Percentiles rank a stretch among this genome's conserved stretches.
These are phyloP conservation scores for Antennarius striatus DNA, from an alignment of 2,113 vertebrate species.

Conservation along the genomic window DNA sequence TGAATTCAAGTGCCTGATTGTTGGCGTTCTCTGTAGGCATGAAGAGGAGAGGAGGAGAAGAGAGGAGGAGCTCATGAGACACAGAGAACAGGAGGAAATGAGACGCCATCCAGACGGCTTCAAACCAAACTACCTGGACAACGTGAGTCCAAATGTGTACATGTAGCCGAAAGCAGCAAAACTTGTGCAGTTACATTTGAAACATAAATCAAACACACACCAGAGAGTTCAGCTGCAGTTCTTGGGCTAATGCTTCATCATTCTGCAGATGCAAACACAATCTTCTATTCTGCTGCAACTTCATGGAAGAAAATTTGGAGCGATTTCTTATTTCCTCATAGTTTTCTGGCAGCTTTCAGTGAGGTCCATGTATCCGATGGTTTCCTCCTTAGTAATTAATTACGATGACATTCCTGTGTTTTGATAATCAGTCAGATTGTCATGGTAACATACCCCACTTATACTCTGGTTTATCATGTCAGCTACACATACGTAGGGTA, in stretches of 20 bases:
- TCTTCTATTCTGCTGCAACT: too few relatives aligned
- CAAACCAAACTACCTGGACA: constrained; percentile 92
- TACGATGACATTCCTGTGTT: too few relatives aligned
- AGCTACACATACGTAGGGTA: too few relatives aligned
- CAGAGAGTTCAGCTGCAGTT: neutral
- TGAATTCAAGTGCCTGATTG: neutral
- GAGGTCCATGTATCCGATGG: too few relatives aligned
- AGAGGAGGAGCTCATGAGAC: constrained; percentile 94
- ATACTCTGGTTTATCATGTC: too few relatives aligned
- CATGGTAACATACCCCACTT: too few relatives aligned
- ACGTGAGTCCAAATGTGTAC: constrained; percentile 84
- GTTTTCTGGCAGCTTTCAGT: too few relatives aligned
- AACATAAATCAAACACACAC: neutral
- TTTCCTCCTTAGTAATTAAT: too few relatives aligned
- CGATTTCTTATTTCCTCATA: too few relatives aligned
- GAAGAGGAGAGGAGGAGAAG: constrained; percentile 93
- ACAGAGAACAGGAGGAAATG: constrained; percentile 93
- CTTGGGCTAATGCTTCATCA: neutral
- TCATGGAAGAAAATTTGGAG: too few relatives aligned
- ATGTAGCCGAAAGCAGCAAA: neutral
- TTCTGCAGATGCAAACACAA: too few relatives aligned
- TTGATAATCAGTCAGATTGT: too few relatives aligned
- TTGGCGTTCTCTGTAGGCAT: constrained; percentile 73
- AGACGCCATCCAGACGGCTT: constrained; percentile 90
- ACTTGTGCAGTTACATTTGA: neutral